phyloP scores from a whole-genome alignment of 2,888 invertebrate genomes.

The Crocallis elinguaria region DNA sequence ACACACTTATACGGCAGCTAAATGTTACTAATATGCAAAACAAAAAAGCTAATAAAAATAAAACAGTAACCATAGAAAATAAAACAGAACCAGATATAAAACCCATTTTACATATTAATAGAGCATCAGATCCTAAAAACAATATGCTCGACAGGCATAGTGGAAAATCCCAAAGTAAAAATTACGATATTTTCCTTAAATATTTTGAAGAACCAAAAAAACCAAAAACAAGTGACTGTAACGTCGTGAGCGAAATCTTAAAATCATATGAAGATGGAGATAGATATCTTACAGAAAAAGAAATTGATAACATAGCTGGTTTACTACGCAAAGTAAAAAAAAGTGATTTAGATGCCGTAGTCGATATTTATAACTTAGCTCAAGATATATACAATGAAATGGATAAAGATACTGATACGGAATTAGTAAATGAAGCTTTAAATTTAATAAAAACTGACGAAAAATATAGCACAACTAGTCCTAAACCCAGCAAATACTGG shows the following conservation, averaged over 20 bases:
- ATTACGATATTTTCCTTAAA: neutral
- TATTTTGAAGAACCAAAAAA: neutral
- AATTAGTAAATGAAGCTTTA: conserved; percentile 39
- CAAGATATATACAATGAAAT: conserved; percentile 75
- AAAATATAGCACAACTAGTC: conserved; percentile 19
- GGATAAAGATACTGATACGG: conserved; percentile 48
- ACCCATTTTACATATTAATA: conserved; percentile 21
- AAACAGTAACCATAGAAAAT: conserved; percentile 28
- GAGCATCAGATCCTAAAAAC: conserved; percentile 5
- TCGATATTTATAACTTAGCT: conserved; percentile 74
- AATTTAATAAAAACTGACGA: conserved; percentile 25
- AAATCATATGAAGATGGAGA: conserved; percentile 40
- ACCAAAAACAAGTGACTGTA: neutral
- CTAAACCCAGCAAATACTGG: conserved; percentile 51
- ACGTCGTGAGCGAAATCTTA: neutral
- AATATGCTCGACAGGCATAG: neutral
- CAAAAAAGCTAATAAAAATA: conserved; percentile 11
- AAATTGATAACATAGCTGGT: conserved; percentile 66
- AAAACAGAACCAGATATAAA: conserved; percentile 27
- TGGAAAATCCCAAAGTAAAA: neutral
- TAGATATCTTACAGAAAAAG: conserved; percentile 65
- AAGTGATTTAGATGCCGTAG: conserved; percentile 72
- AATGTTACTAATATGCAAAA: conserved; percentile 46
- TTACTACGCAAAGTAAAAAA: conserved; percentile 68
- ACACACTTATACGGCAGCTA: conserved; percentile 48